These are phyloP conservation scores for Euura lappo DNA, from an alignment of 1,140 invertebrate genomes.

Conservation along the genomic window DNA sequence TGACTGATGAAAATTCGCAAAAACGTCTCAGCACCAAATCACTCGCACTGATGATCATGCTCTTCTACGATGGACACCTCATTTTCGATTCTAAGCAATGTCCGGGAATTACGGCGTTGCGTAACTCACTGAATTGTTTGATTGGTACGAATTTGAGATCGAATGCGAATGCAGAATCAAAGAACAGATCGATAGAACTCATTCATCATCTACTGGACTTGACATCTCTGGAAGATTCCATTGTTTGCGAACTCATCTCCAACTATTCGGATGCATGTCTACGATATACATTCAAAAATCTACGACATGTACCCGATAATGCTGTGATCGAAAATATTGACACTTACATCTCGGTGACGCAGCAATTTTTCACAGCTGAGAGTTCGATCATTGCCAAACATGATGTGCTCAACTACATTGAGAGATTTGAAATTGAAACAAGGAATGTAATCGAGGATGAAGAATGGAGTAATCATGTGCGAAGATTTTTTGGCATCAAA, in stretches of 20 bases:
- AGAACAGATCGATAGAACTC: constrained; percentile 22
- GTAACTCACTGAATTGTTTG: constrained; percentile 21
- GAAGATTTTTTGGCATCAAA: constrained; percentile 29
- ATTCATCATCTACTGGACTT: constrained; percentile 31
- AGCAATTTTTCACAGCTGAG: constrained; percentile 17
- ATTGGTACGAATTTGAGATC: constrained; percentile 27
- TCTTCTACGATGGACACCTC: constrained; percentile 30
- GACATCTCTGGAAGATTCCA: not conserved
- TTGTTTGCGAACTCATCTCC: constrained; percentile 16
- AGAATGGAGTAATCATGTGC: constrained; percentile 15
- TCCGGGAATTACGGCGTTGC: constrained; percentile 6
- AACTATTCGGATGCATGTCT: constrained; percentile 17
- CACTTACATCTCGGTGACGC: constrained; percentile 14
- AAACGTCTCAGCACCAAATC: constrained; percentile 13
- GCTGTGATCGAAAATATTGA: constrained; percentile 25
- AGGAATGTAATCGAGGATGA: constrained; percentile 22
- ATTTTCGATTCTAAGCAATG: constrained; percentile 22
- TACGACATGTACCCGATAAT: constrained; percentile 13
- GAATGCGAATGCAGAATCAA: constrained; percentile 21
- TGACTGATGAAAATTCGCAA: not conserved
- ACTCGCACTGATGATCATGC: constrained; percentile 27
- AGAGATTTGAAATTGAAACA: constrained; percentile 22
- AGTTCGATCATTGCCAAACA: constrained; percentile 6
- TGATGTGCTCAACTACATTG: not conserved
- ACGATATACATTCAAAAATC: constrained; percentile 26